Evolutionary conservation across 2,797 vertebrate species (phyloP).

Genomic region (Channa striata): DNA sequence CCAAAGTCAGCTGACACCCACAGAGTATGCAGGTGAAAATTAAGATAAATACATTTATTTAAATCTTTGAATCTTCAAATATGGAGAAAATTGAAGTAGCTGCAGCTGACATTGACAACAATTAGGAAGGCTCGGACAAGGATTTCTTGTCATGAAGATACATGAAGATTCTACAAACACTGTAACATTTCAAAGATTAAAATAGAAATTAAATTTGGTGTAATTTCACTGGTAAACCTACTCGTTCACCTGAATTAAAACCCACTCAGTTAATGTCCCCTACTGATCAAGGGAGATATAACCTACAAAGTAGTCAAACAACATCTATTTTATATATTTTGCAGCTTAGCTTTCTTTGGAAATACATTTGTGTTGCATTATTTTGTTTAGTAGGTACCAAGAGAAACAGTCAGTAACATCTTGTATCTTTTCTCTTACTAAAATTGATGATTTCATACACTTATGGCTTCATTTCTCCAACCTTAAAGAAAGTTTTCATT

Average conservation of each 20-base stretch:
- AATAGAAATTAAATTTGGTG: not conserved
- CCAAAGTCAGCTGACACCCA: slow-evolving; percentile 44
- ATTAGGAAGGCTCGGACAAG: slow-evolving; percentile 8
- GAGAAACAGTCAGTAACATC: not conserved
- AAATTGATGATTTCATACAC: slow-evolving; percentile 1
- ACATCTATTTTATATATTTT: slow-evolving; percentile 1
- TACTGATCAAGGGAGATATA: not conserved
- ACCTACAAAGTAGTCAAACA: not conserved
- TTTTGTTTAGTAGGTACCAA: not conserved
- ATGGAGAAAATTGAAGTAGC: slow-evolving; percentile 14
- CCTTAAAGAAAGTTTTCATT: not conserved
- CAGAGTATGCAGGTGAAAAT: slow-evolving; percentile 21
- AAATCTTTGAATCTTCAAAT: slow-evolving; percentile 16
- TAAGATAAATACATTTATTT: slow-evolving; percentile 11
- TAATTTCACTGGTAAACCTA: not conserved
- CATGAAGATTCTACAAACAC: not conserved
- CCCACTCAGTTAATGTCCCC: not conserved
- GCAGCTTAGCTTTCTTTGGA: slow-evolving; percentile 1
- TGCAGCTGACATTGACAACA: slow-evolving; percentile 14
- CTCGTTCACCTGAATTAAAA: not conserved
- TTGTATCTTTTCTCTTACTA: slow-evolving; percentile 3
- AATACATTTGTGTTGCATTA: slow-evolving; percentile 26
- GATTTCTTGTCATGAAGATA: slow-evolving; percentile 9
- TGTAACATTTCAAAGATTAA: slow-evolving; percentile 4
- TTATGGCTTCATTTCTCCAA: not conserved